phyloP scores from a whole-genome alignment of 1,140 invertebrate genomes.

The Drosophila simulans region DNA sequence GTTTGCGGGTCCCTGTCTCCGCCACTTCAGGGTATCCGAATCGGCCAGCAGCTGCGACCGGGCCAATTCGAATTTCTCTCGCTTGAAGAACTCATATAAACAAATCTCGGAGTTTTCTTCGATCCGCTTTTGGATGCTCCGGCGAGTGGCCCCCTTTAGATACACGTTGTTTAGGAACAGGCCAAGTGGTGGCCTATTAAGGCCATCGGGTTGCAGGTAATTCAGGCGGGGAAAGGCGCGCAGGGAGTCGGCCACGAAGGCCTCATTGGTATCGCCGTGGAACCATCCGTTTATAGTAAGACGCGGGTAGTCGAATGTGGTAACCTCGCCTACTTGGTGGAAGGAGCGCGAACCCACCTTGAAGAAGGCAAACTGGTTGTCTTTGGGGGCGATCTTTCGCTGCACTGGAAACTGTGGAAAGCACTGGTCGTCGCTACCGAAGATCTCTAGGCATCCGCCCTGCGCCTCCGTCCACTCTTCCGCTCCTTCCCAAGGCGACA shows the following conservation, averaged over 20 bases:
- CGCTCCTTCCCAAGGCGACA: slow-evolving; percentile 85
- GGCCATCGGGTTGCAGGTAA: slow-evolving; percentile 69
- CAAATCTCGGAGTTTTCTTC: slow-evolving; percentile 87
- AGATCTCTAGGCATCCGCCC: slow-evolving; percentile 89
- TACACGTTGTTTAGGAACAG: slow-evolving; percentile 86
- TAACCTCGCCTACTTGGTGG: slow-evolving; percentile 88
- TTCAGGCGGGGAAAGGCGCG: slow-evolving; percentile 64
- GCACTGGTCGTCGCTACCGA: slow-evolving; percentile 86
- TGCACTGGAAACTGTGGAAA: slow-evolving; percentile 86
- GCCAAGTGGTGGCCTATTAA: slow-evolving; percentile 70
- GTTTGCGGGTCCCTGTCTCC: slow-evolving; percentile 87
- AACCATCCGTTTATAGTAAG: slow-evolving; percentile 92
- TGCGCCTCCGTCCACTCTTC: slow-evolving; percentile 87
- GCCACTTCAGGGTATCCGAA: slow-evolving; percentile 85
- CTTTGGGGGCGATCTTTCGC: slow-evolving; percentile 87
- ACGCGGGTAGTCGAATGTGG: slow-evolving; percentile 87
- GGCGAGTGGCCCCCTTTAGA: slow-evolving; percentile 84
- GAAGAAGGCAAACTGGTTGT: slow-evolving; percentile 91
- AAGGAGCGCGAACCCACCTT: slow-evolving; percentile 86
- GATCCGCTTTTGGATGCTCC: slow-evolving; percentile 86
- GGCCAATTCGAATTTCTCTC: slow-evolving; percentile 85
- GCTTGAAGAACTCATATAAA: slow-evolving; percentile 86
- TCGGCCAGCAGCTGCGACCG: slow-evolving; percentile 84
- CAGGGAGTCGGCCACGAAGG: slow-evolving; percentile 65
- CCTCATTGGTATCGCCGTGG: slow-evolving; percentile 86